A percentile compares a stretch with the other conserved stretches of the same genome.
phyloP scores from a whole-genome alignment of 2,113 vertebrate species.

The Aplodontia rufa region DNA sequence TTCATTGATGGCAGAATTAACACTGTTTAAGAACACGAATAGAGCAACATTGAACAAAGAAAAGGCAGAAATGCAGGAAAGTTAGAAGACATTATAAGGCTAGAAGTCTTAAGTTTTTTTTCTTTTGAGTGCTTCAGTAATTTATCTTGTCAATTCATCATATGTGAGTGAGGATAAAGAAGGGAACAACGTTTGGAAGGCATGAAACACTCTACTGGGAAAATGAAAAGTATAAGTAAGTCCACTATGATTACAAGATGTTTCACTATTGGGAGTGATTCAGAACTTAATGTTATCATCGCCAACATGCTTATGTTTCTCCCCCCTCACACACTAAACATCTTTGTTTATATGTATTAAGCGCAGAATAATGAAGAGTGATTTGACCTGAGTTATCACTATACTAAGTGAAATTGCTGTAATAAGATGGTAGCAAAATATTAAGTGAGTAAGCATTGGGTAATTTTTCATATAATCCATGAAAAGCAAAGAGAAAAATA shows the following conservation, averaged over 20 bases:
- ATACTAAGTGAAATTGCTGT: not conserved
- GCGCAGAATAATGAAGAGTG: not conserved
- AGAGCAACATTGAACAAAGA: not conserved
- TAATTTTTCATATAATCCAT: not conserved
- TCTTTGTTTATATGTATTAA: not conserved
- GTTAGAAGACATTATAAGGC: not conserved
- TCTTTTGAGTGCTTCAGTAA: not conserved
- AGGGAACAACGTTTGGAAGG: not conserved
- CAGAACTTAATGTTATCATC: not conserved
- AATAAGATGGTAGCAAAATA: not conserved
- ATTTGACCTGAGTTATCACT: not conserved
- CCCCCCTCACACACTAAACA: not conserved
- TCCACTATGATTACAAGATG: not conserved
- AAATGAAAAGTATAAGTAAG: not conserved
- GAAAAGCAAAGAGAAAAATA: not conserved
- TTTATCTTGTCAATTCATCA: not conserved
- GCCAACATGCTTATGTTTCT: not conserved
- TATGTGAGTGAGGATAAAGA: not conserved
- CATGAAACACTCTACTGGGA: not conserved
- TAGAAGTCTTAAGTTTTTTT: not conserved
- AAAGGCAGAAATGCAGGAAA: not conserved
- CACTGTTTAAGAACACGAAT: not conserved
- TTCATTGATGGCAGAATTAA: not conserved
- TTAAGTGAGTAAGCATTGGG: fast-evolving
- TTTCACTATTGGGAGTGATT: not conserved